Conservation (phyloP, 2,113 vertebrate species). For the Pampusana beccarii region DNA sequence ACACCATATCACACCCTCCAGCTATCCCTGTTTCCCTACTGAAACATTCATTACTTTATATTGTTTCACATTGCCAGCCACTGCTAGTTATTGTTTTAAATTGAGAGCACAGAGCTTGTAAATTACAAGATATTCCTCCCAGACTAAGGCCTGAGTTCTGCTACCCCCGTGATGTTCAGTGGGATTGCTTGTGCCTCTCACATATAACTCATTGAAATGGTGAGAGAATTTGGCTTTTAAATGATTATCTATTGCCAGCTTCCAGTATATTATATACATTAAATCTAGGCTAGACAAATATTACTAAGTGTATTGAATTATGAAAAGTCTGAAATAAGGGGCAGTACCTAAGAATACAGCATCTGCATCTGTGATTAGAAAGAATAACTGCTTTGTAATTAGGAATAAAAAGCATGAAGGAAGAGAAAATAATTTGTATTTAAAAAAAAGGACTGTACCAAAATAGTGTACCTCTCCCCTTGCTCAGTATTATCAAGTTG, state of each 20-base stretch:
- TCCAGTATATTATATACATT: not conserved
- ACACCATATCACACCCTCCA: conserved; percentile 59
- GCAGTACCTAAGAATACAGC: not conserved
- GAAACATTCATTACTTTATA: conserved; percentile 70
- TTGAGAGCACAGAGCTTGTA: conserved; percentile 53
- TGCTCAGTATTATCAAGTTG: not conserved
- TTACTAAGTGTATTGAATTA: conserved; percentile 12
- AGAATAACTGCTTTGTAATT: not conserved
- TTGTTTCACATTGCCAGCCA: conserved; percentile 59
- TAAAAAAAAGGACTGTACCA: not conserved
- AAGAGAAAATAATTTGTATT: not conserved
- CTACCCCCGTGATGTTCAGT: not conserved
- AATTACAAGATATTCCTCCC: conserved; percentile 58
- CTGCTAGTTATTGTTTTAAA: conserved; percentile 70
- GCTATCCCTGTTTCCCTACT: conserved; percentile 63
- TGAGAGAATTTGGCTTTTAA: not conserved
- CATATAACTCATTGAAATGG: not conserved
- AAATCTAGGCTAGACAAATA: not conserved
- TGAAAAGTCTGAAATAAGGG: not conserved
- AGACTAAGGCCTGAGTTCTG: not conserved
- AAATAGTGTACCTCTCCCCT: not conserved
- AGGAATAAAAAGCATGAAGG: not conserved
- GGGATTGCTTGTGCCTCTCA: not conserved
- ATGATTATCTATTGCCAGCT: not conserved
- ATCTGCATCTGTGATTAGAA: not conserved